Evolutionary conservation across 2,888 invertebrate species (phyloP), one percentile per base, ranked within the genome.

Genomic region (Ophion costatus): DNA sequence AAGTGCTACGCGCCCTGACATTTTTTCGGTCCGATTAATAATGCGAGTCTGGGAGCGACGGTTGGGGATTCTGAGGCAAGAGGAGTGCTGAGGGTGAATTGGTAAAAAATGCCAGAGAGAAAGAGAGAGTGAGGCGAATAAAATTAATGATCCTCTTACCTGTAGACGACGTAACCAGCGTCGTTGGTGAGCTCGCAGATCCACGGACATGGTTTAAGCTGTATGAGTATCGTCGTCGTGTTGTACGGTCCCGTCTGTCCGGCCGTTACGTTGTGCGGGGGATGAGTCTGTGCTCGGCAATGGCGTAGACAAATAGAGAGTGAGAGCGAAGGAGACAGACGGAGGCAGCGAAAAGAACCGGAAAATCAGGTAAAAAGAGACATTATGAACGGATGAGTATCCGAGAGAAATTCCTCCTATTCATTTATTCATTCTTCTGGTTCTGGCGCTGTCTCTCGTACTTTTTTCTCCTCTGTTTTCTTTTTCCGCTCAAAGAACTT

Each of bases 111-210:
- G 33, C n/a, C 38, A 38, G 42, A 57, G 69, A 29, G 22, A 42
- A 20, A 29, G 29, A 70, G n/a, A 38, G 67, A 66, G 42, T 42
- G 11, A 67, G 38, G 33, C n/a, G 67, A 66, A 24, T 59, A 14
- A 29, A 66, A 71, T 66, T 64, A 69, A 69, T 74, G 17, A 71
- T 80, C 51, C 51, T 71, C n/a, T 83, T 88, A 90, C 93, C 93
- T 93, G 94, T 99, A 99, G 79, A 99, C 97, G 80, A 99, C 98
- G 95, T 99, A 99, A 77, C 98, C 98, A 69, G 97, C 97, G 93
- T 98, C 98, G 94, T 98, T 98, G 91, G 98, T 98, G 87, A 98
- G 95, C 94, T 98, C 98, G 92, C 98, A 98, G 88, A 97, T 97
- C 97, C 97, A 97, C 11, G 96, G 96, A 91, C 97, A 97, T 29